Base-by-base conservation (phyloP, 2,113 vertebrate species). In the Monopterus albus region DNA sequence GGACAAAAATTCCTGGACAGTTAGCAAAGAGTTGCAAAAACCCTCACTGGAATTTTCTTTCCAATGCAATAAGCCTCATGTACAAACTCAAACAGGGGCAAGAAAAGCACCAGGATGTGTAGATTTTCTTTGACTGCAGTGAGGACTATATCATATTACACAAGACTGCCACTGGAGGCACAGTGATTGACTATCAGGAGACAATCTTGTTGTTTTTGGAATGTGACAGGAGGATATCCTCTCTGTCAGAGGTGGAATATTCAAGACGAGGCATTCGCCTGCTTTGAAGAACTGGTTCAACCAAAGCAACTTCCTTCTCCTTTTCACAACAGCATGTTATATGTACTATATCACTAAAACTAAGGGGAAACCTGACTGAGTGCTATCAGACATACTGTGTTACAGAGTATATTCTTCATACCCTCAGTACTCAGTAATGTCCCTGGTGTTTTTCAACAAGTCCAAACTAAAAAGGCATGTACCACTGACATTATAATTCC, bases 141-240 rank as follows among this genome's bases (percentile, higher is more conserved):
- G 5, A 21, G 28, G 29, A 1, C 4, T 3, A 23, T 11, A 13
- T 43, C 1, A 1, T 3, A 2, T 71, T 72, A 49, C 81, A 35
- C 18, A 31, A 49, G 18, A 14, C 12, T 3, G 14, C 28, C 59
- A 15, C 18, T 18, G 17, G 43, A 69, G 39, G 58, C 55, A 9
- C 28, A 2, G 1, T 21, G 57, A 61, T 0, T 12, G 64, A 50
- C 33, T 61, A 76, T 82, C 78, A 57, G 75, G 53, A 56, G 53
- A 38, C 18, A 12, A 42, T 74, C 81, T 69, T 10, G 74, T 20
- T 43, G 69, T 67, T 35, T 2, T 42, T 63, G 20, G 51, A 69
- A 79, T 17, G 58, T 78, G 72, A 70, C 75, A 29, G 52, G 45
- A 72, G 81, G 73, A 89, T 39, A 33, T 84, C 87, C 85, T 20